Evolutionary conservation across 2,797 vertebrate species (phyloP).

Genomic region (Tapera naevia): DNA sequence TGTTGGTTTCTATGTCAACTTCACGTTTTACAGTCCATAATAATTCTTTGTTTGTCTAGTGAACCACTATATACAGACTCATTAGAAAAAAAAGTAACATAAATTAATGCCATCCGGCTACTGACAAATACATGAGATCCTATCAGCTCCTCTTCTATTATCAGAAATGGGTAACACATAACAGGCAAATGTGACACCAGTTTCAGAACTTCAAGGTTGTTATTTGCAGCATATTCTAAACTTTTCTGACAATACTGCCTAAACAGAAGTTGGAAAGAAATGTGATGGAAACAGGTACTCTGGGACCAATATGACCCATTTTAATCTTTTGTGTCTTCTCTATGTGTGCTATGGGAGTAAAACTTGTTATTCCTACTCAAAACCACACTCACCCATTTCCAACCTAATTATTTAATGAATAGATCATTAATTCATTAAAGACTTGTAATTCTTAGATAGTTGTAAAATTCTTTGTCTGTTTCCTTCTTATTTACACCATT

Average conservation of each 20-base stretch:
- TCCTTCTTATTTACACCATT: not conserved
- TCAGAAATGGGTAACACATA: not conserved
- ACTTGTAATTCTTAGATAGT: not conserved
- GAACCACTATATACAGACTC: not conserved
- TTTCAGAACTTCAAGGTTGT: slow-evolving; percentile 18
- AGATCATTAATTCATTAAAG: not conserved
- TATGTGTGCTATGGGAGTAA: not conserved
- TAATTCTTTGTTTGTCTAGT: not conserved
- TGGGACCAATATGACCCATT: not conserved
- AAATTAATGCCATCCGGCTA: not conserved
- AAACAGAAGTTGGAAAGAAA: not conserved
- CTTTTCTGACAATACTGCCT: not conserved
- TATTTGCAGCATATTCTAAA: slow-evolving; percentile 12
- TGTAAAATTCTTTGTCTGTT: not conserved
- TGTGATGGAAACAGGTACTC: not conserved
- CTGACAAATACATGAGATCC: not conserved
- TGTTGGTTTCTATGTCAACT: not conserved
- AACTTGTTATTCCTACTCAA: not conserved
- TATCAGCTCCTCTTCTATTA: not conserved
- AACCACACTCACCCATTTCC: not conserved
- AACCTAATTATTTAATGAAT: not conserved
- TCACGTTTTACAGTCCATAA: not conserved
- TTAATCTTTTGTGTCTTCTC: not conserved
- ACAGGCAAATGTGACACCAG: not conserved
- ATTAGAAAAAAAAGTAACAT: not conserved